Evolutionary conservation across 2,797 vertebrate species (phyloP).

Genomic region (Arctocebus calabarensis): DNA sequence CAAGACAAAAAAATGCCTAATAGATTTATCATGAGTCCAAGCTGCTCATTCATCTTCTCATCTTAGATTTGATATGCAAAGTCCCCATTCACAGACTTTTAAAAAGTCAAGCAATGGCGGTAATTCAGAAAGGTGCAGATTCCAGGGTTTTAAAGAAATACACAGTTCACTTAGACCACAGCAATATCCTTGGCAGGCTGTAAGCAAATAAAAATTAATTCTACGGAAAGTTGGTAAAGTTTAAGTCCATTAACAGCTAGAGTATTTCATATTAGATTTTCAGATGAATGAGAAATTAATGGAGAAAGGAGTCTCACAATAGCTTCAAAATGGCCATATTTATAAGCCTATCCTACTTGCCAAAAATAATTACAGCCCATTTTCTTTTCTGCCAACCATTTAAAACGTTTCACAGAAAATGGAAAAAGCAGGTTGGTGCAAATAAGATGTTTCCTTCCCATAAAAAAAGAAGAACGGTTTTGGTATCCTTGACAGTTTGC

Average conservation of each 20-base stretch:
- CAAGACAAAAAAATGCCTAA: not conserved
- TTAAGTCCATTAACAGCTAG: conserved; percentile 61
- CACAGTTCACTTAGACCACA: not conserved
- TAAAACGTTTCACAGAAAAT: conserved; percentile 50
- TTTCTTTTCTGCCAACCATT: conserved; percentile 59
- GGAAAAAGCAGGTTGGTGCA: not conserved
- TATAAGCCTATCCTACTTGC: conserved; percentile 66
- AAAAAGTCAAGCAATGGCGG: not conserved
- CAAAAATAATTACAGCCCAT: conserved; percentile 71
- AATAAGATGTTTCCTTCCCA: not conserved
- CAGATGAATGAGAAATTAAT: conserved; percentile 70
- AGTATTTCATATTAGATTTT: conserved; percentile 74
- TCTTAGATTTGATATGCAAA: not conserved
- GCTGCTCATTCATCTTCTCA: not conserved
- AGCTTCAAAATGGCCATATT: conserved; percentile 62
- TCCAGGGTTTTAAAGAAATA: not conserved
- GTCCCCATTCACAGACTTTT: not conserved
- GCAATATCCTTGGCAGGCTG: not conserved
- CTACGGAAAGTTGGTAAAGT: conserved; percentile 57
- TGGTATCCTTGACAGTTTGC: not conserved
- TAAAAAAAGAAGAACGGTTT: conserved; percentile 41
- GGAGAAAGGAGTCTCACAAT: conserved; percentile 42
- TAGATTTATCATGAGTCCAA: not conserved
- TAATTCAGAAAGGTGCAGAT: not conserved
- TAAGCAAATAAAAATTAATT: conserved; percentile 61